A percentile compares a stretch with the other conserved stretches of the same genome.
Conservation (phyloP, 2,113 vertebrate genomes). For the Mastomys coucha region DNA sequence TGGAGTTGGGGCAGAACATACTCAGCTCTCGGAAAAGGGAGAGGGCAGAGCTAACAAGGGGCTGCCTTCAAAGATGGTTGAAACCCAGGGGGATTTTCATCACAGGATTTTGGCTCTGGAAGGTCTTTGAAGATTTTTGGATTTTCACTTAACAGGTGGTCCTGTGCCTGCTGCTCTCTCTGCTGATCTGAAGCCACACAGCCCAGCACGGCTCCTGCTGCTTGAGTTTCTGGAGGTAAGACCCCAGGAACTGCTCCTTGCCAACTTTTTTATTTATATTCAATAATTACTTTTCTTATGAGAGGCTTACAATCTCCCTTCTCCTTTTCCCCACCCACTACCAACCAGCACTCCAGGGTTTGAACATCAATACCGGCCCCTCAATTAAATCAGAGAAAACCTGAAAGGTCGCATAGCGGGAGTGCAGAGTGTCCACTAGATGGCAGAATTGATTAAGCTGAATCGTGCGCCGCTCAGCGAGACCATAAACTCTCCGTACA, state of each 20-base stretch:
- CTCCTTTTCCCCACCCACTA: slow-evolving; percentile 33
- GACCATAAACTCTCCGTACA: neutral
- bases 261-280: neutral
- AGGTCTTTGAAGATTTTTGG: slow-evolving; percentile 88
- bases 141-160: slow-evolving; percentile 89
- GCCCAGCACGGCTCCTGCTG: slow-evolving; percentile 75
- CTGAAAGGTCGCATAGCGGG: neutral
- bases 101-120: slow-evolving; percentile 83
- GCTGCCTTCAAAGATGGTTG: slow-evolving; percentile 85
- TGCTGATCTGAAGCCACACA: slow-evolving; percentile 77
- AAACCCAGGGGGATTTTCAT: slow-evolving; percentile 83
- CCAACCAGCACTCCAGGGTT: neutral
- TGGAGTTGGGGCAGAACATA: slow-evolving; percentile 62
- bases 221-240: slow-evolving; percentile 79
- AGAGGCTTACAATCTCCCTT: slow-evolving; percentile 48
- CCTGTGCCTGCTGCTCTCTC: slow-evolving; percentile 78
- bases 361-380: slow-evolving; percentile 18
- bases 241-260: slow-evolving; percentile 68
- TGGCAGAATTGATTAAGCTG: slow-evolving; percentile 87
- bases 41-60: slow-evolving; percentile 58
- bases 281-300: slow-evolving; percentile 69
- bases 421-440: slow-evolving; percentile 80
- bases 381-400: neutral
- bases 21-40: slow-evolving; percentile 75
- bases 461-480: neutral